Evolutionary conservation across 2,113 vertebrate genomes (phyloP), one percentile per base, ranked within the genome.

Genomic region (Camarhynchus parvulus): DNA sequence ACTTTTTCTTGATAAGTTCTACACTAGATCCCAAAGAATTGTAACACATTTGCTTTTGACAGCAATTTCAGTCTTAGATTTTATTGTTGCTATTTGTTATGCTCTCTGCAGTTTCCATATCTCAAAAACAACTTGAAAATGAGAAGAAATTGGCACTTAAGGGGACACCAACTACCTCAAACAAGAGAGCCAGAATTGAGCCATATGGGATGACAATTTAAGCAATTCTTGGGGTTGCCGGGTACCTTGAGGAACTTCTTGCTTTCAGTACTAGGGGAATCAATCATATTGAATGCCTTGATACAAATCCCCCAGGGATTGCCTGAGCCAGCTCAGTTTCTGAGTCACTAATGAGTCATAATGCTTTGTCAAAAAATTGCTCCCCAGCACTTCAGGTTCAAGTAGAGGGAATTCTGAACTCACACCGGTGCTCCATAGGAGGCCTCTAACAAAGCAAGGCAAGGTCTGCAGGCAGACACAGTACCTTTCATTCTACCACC

Each of bases 331-430:
- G 87, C 87, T 90, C 83, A 49, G 83, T 83, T 88, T 87, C 91
- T 92, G 83, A 92, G 94, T 92, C 76, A 89, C 89, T 96, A 96
- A 96, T 96, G 87, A 96, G 52, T 96, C 87, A 91, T 82, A 95
- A 92, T 41, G 49, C 87, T 96, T 93, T 96, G 94, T 95, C 87
- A 94, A 85, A 87, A 94, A 96, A 92, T 72, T 96, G 87, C 74
- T 96, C 90, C 82, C 82, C 58, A 72, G 94, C 74, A 89, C 94
- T 95, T 95, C 81, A 94, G 63, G 84, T 94, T 92, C 87, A 92
- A 94, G 91, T 56, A 76, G 81, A 92, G 81, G 91, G 91, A 95
- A 97, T 92, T 95, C 61, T 95, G 87, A 89, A 96, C 87, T 92
- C 95, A 89, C 77, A 92, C 58, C 3, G 3, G 21, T 84, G 83